Base-by-base conservation (phyloP, 2,113 vertebrate genomes). In the Nansenia antarctica region DNA sequence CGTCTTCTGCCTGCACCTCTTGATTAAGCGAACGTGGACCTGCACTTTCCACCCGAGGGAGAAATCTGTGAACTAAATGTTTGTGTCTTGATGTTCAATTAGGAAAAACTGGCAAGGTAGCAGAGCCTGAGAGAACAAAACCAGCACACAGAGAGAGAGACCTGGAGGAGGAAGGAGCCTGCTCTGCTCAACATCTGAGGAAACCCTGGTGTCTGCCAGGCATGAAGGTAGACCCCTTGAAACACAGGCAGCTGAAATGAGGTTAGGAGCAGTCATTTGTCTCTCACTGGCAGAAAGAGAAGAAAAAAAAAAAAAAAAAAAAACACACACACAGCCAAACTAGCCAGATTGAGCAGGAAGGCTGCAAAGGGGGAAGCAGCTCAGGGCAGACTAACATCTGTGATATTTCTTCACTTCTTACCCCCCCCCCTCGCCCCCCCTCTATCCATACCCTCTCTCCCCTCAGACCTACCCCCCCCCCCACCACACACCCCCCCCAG, bases 381-480 rank as follows among this genome's bases (percentile, higher is more conserved):
- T 88, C 76, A 85, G 74, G 7, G 88, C 81, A 78, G 63, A 68
- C 84, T 30, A 88, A 81, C 84, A 90, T 86, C 86, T 91, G 86
- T 82, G 88, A 86, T 73, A 78, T 74, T 84, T 86, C 73, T 89
- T 79, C 57, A 76, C 72, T 72, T 72, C 63, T 55, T 65, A 32
- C 8, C 2, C 1, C 72, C 73, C 57, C 73, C 74, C 57, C n/a
- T n/a, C n/a, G n/a, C n/a, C n/a, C n/a, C n/a, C n/a, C n/a, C n/a
- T n/a, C n/a, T 3, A 57, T 55, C 77, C 67, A 31, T 4, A 27
- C 27, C 83, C 82, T 85, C 70, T 60, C 76, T 77, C 76, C 77
- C 84, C 42, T 6, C 35, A 37, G 11, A 4, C 35, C 35, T 37
- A n/a, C n/a, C n/a, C n/a, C 35, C 35, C 35, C 35, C 35, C 35